Evolutionary conservation across 2,888 invertebrate species (phyloP), one percentile per base, ranked within the genome.

Genomic region (Cosmopolites sordidus): DNA sequence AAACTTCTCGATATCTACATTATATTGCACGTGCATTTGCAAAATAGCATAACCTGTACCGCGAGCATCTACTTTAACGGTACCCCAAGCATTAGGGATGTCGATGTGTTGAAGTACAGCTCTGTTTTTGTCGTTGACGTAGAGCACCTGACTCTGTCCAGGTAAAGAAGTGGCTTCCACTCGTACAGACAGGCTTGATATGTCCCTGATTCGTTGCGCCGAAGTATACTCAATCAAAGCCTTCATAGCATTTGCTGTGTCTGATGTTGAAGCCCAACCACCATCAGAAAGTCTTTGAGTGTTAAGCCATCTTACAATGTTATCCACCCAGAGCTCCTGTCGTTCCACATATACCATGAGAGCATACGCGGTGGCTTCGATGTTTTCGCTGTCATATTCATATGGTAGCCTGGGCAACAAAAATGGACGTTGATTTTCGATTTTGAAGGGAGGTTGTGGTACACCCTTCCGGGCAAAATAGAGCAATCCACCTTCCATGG

Each of bases 31-130:
- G 29, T 89, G 87, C 86, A 96, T 86, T 78, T 96, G 95, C 61
- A 96, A 79, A 65, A 96, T 86, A 2, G 95, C 94, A 75, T 89
- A 90, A n/a, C 96, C 96, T 2, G 92, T 89, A 59, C 96, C 97
- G 69, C 87, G 87, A 0, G 92, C 94, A 63, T 90, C 87, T 41
- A 95, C 92, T 74, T 92, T 89, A 30, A 96, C 90, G 1, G 92
- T 33, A 66, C 96, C 96, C 89, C 92, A 96, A 41, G 94, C 94
- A 66, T 88, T 84, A 0, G 92, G 92, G 71, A 94, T 91, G 64
- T 91, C 86, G 52, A 93, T 81, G 58, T 78, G 82, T 75, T 92
- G 92, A 65, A 90, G 78, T 61, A 78, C 76, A 2, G 90, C 92
- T 54, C 92, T 76, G 75, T 92, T 90, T 58, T 84, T 80, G 64